phyloP scores from a whole-genome alignment of 2,888 invertebrate species.

The Brachyopa scutellaris region DNA sequence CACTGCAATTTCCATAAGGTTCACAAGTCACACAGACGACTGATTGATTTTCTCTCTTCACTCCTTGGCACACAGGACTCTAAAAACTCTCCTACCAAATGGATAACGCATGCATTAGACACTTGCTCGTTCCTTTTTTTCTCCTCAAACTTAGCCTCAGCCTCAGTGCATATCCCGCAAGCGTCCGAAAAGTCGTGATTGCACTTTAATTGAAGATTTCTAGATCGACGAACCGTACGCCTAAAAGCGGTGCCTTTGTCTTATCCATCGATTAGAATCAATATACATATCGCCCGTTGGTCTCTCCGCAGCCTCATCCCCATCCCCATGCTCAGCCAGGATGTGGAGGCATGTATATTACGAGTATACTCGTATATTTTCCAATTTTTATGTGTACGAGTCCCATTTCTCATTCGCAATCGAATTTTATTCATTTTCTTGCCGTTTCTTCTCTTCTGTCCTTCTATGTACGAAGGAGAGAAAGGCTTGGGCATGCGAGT shows the following conservation, averaged over 20 bases:
- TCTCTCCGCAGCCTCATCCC: neutral
- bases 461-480: constrained; percentile 37
- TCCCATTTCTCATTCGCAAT: constrained; percentile 62
- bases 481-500: constrained; percentile 42
- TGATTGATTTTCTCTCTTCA: constrained; percentile 68
- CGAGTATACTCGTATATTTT: no score
- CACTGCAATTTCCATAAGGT: constrained; percentile 65
- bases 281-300: constrained; percentile 47
- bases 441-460: neutral
- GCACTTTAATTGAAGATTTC: constrained; percentile 71
- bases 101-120: constrained; percentile 68
- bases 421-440: constrained; percentile 32
- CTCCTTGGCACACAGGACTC: constrained; percentile 45
- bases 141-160: neutral
- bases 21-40: constrained; percentile 61
- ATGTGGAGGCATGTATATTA: constrained; percentile 60
- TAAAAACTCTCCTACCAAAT: constrained; percentile 22
- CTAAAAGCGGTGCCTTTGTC: constrained; percentile 70
- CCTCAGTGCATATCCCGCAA: constrained; percentile 71
- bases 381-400: constrained; percentile 54
- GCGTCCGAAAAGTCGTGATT: constrained; percentile 70
- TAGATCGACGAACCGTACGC: constrained; percentile 63
- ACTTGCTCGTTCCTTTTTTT: constrained; percentile 39
- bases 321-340: no score
- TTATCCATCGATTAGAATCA: constrained; percentile 71